Conservation (phyloP, 2,113 vertebrate genomes). For the Ctenodactylus gundi region DNA sequence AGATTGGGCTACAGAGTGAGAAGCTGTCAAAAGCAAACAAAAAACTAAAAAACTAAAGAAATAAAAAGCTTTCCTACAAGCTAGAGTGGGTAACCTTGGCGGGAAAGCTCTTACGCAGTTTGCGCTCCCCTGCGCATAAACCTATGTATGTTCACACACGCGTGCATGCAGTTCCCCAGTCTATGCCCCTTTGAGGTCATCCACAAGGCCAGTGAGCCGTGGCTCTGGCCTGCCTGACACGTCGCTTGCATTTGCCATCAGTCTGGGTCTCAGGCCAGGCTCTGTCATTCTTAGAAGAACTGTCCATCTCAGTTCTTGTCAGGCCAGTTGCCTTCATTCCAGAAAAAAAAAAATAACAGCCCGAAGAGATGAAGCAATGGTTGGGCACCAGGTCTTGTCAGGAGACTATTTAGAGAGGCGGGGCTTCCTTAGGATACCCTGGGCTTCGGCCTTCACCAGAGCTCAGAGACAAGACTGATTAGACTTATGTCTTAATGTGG, state of each 20-base stretch:
- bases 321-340: background rate
- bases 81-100: background rate
- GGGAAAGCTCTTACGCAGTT: background rate
- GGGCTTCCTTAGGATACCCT: background rate
- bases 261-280: too few species aligned
- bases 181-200: background rate
- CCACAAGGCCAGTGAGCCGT: background rate
- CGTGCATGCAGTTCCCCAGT: background rate
- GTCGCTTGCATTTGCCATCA: too few species aligned
- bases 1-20: too few species aligned
- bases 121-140: background rate
- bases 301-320: background rate
- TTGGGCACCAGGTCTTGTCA: background rate
- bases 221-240: background rate
- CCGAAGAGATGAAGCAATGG: background rate
- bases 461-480: background rate
- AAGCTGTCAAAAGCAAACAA: too few species aligned
- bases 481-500: background rate
- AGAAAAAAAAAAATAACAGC: background rate
- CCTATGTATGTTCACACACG: too few species aligned
- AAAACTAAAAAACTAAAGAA: too few species aligned
- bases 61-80: too few species aligned
- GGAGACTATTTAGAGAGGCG: conserved; percentile 7
- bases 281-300: background rate
- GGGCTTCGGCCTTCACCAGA: background rate